Conservation (phyloP, 2,888 invertebrate genomes). For the Chymomyza caudatula region DNA sequence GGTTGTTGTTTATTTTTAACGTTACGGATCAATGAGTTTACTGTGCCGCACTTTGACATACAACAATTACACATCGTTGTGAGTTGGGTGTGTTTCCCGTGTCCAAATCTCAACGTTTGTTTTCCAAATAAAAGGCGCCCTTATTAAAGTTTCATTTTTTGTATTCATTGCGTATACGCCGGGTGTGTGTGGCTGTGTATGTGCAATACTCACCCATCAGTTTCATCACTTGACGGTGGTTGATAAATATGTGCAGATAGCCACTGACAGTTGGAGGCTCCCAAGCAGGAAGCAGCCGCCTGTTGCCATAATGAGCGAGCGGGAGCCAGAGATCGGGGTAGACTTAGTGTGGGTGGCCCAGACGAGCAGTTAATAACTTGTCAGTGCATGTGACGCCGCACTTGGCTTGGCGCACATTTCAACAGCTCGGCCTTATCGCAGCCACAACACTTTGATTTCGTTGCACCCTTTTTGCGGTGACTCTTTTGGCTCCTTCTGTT, state of each 20-base stretch:
- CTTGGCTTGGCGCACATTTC: conserved; percentile 43
- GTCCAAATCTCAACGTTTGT: conserved; percentile 21
- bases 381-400: conserved; percentile 47
- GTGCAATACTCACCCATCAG: conserved; percentile 83
- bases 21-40: conserved; percentile 60
- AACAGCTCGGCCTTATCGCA: conserved; percentile 4
- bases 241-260: conserved; percentile 89
- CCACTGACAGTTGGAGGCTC: conserved; percentile 80
- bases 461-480: background rate
- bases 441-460: conserved; percentile 1
- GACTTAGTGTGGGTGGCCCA: conserved; percentile 10
- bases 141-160: conserved; percentile 14
- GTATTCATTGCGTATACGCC: conserved; percentile 25
- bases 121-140: conserved; percentile 30
- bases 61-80: conserved; percentile 61
- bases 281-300: conserved; percentile 48
- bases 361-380: conserved; percentile 45
- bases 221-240: conserved; percentile 88
- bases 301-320: conserved; percentile 21
- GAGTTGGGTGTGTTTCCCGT: conserved; percentile 20
- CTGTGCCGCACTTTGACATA: conserved; percentile 54
- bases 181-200: conserved; percentile 13
- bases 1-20: conserved; percentile 51
- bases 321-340: background rate
- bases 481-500: background rate